A percentile compares a stretch with the other conserved stretches of the same genome.
These are phyloP conservation scores for Cepaea hortensis DNA, from an alignment of 2,888 invertebrate genomes.

Conservation along the genomic window DNA sequence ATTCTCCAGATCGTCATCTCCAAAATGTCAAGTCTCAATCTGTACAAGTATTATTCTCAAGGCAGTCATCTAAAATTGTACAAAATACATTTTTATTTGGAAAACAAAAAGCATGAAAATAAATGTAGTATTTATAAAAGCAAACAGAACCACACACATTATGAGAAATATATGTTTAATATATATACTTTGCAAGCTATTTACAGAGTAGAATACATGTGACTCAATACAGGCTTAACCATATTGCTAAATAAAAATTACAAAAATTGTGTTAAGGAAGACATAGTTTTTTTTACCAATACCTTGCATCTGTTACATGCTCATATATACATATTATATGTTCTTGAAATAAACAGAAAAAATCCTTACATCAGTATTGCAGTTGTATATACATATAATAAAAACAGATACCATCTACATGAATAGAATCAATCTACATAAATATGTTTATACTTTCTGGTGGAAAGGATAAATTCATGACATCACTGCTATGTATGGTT, in stretches of 20 bases:
- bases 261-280: conserved; percentile 8
- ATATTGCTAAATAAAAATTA: neutral
- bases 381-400: conserved; percentile 8
- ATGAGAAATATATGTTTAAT: conserved; percentile 4
- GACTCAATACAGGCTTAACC: neutral
- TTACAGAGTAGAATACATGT: conserved; percentile 10
- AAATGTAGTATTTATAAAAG: neutral
- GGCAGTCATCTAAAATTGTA: too few species aligned
- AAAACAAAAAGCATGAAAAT: too few species aligned
- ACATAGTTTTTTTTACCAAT: conserved; percentile 1
- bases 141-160: neutral
- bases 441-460: too few species aligned
- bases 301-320: neutral
- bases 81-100: too few species aligned
- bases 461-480: too few species aligned
- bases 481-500: too few species aligned
- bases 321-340: neutral
- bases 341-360: conserved; percentile 7
- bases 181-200: neutral
- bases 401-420: too few species aligned
- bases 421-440: too few species aligned
- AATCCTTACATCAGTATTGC: neutral
- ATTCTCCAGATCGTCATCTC: too few species aligned
- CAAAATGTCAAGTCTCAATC: too few species aligned
- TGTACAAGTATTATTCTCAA: too few species aligned